These are phyloP conservation scores for Pocillopora verrucosa DNA, from an alignment of 64 coral and sea anemone genomes.

Conservation along the genomic window DNA sequence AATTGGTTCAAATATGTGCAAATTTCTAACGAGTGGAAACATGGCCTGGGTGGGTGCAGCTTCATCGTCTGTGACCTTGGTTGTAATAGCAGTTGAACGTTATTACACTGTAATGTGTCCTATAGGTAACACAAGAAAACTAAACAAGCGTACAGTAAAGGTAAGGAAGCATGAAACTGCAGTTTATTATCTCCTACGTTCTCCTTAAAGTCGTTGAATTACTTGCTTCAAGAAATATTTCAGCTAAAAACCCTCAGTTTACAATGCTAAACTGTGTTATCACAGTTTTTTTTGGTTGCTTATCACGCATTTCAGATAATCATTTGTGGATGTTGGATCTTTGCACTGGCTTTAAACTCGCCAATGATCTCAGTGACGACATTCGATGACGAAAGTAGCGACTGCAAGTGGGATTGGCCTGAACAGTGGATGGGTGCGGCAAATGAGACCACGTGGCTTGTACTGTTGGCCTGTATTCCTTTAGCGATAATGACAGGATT, in stretches of 20 bases:
- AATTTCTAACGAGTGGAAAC: neutral
- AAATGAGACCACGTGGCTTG: neutral
- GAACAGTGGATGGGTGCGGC: neutral
- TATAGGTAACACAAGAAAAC: neutral
- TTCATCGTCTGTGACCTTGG: neutral
- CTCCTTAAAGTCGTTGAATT: no score
- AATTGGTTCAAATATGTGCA: neutral
- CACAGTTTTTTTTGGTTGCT: neutral
- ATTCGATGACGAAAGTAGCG: neutral
- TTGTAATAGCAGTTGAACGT: neutral
- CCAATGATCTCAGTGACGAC: neutral
- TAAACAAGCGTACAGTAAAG: neutral
- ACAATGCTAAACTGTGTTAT: neutral
- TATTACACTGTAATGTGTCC: neutral
- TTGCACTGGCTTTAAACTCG: neutral
- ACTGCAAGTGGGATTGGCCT: neutral
- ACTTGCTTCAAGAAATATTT: no score
- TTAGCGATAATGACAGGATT: slow-evolving; percentile 25
- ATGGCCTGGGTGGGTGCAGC: neutral
- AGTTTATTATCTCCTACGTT: no score
- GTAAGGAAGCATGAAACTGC: neutral
- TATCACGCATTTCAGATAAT: slow-evolving; percentile 6
- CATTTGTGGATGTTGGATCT: neutral
- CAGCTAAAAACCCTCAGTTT: no score
- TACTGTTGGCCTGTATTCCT: neutral